A percentile compares a stretch with the other conserved stretches of the same genome.
Conservation (phyloP, 2,113 vertebrate species). For the Arenaria interpres region DNA sequence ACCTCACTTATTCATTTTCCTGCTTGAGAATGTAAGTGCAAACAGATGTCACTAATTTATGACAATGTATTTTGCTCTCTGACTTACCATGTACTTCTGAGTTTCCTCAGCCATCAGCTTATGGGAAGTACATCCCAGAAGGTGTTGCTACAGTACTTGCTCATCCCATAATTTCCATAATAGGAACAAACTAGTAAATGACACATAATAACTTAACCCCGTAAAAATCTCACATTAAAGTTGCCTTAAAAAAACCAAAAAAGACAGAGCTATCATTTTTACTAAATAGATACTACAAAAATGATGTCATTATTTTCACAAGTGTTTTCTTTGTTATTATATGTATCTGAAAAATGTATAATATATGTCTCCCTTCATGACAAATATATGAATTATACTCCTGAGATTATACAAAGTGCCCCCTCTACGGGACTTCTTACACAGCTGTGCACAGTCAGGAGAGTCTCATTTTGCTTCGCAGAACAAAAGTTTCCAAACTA, state of each 20-base stretch:
- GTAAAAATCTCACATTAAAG: background rate
- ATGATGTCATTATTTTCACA: background rate
- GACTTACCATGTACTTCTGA: background rate
- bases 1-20: too few relatives aligned
- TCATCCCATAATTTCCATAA: background rate
- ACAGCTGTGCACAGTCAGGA: background rate
- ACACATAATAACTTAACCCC: background rate
- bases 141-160: background rate
- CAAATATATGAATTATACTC: background rate
- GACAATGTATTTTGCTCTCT: background rate
- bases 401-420: conserved; percentile 51
- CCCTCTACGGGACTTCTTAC: conserved; percentile 64
- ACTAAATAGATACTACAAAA: background rate
- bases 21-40: too few relatives aligned
- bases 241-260: background rate
- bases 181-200: background rate
- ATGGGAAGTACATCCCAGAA: background rate
- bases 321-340: background rate
- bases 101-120: background rate
- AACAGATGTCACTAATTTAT: conserved; percentile 7
- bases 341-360: background rate
- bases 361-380: background rate
- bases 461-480: background rate
- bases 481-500: background rate
- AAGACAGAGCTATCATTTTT: background rate